These are phyloP conservation scores for Neodiprion virginianus DNA, from an alignment of 1,140 invertebrate species.

Conservation along the genomic window DNA sequence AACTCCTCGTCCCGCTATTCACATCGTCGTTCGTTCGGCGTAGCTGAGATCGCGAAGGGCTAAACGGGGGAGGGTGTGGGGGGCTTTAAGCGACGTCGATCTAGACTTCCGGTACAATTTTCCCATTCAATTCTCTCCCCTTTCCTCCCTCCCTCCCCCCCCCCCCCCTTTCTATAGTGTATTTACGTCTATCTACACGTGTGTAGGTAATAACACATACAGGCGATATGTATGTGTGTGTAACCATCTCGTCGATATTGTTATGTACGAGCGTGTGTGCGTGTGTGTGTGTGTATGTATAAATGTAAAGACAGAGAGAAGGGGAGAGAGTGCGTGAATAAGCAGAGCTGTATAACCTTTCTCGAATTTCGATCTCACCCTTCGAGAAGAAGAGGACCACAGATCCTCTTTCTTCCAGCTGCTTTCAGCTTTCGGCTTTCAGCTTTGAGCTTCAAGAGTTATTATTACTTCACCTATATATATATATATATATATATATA, in stretches of 20 bases:
- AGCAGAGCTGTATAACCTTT: background rate
- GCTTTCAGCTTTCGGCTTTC: too few relatives aligned
- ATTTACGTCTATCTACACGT: background rate
- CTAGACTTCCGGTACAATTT: conserved; percentile 50
- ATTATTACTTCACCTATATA: too few relatives aligned
- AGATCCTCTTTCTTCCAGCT: too few relatives aligned
- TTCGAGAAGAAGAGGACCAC: too few relatives aligned
- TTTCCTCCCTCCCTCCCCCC: conserved; percentile 24
- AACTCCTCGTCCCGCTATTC: too few relatives aligned
- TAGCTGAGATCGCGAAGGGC: background rate
- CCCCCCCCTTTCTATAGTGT: background rate
- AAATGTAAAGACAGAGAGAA: background rate
- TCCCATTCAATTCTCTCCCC: conserved; percentile 39
- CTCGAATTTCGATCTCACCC: background rate
- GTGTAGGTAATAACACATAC: background rate
- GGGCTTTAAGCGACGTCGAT: conserved; percentile 42
- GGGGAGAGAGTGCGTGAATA: background rate
- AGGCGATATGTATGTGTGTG: too few relatives aligned
- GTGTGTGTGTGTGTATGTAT: too few relatives aligned
- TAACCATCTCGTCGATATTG: too few relatives aligned
- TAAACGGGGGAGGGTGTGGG: conserved; percentile 44
- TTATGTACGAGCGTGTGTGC: too few relatives aligned
- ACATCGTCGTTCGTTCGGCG: background rate
- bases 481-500: too few relatives aligned
- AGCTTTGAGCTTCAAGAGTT: too few relatives aligned